Percentiles rank a stretch among this genome's conserved stretches.
Conservation (phyloP, 2,113 vertebrate genomes). For the Perca fluviatilis region DNA sequence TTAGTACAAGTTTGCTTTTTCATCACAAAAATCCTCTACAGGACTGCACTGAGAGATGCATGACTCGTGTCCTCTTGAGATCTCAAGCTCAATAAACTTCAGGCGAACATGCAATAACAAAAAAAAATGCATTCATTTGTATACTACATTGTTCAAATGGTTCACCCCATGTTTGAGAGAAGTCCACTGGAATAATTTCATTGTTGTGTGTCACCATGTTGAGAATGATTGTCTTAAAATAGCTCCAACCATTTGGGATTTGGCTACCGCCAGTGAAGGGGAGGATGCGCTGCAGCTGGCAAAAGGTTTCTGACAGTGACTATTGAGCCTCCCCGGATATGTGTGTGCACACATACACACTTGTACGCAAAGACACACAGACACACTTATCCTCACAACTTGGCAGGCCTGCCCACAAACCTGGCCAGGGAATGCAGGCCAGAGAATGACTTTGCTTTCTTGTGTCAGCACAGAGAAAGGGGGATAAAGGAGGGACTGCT, state of each 20-base stretch:
- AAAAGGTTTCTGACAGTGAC: slow-evolving; percentile 63
- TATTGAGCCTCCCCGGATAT: slow-evolving; percentile 42
- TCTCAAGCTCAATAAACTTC: slow-evolving; percentile 15
- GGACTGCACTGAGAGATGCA: neutral
- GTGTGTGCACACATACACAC: slow-evolving; percentile 31
- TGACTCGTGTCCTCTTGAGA: neutral
- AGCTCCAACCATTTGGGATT: slow-evolving; percentile 52
- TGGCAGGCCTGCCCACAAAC: slow-evolving; percentile 56
- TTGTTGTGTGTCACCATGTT: slow-evolving; percentile 40
- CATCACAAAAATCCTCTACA: neutral
- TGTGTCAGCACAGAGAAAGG: slow-evolving; percentile 51
- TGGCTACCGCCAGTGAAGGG: slow-evolving; percentile 44
- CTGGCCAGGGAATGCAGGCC: slow-evolving; percentile 48
- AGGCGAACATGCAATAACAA: neutral
- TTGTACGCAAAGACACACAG: slow-evolving; percentile 17
- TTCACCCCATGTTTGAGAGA: neutral
- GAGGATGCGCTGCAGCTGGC: slow-evolving; percentile 68
- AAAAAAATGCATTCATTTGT: neutral
- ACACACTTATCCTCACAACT: slow-evolving; percentile 54
- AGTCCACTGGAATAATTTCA: slow-evolving; percentile 9
- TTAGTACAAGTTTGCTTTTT: slow-evolving; percentile 11
- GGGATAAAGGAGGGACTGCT: slow-evolving; percentile 37
- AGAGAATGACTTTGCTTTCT: slow-evolving; percentile 66
- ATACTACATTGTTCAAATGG: slow-evolving; percentile 18
- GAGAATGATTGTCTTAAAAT: slow-evolving; percentile 55